Evolutionary conservation across 2,797 vertebrate genomes (phyloP), one percentile per base, ranked within the genome.

Genomic region (Halcyon leucocephala): DNA sequence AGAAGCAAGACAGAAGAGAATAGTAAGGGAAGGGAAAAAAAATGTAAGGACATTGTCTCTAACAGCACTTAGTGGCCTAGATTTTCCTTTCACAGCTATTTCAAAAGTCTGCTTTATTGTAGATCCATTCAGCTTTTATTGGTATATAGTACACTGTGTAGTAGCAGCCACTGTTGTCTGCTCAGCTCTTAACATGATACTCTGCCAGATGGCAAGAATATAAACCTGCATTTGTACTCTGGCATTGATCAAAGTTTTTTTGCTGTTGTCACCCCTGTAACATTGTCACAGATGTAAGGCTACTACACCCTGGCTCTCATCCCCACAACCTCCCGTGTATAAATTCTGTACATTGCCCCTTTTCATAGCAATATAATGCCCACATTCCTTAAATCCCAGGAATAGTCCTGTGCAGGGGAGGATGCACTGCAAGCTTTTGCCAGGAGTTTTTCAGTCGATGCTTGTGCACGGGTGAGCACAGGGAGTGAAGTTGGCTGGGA

Each of bases 161-260:
- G 93, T 71, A 95, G 97, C 83, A 93, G 96, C 92, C 91, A 90
- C 95, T 95, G 94, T 89, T 97, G 95, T 97, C 91, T 96, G 89
- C 89, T 77, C 66, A 41, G 92, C 92, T 91, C 94, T 96, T 93
- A 97, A 97, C 94, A 85, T 89, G 93, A 97, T 97, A 95, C 93
- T 94, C 94, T 96, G 97, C 96, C 97, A 97, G 96, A 97, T 97
- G 97, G 96, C 94, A 95, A 89, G 92, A 94, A 88, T 82, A 96
- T 94, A 97, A 97, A 96, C 95, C 94, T 97, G 95, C 39, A 5
- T 95, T 97, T 97, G 95, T 97, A 37, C 83, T 94, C 94, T 0
- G 19, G 70, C 71, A n/a, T 9, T 93, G 95, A 96, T 97, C 95
- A 94, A 96, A 96, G 96, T 92, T 74, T 94, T 95, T 95, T 79